Percentiles rank a stretch among this genome's conserved stretches.
Evolutionary conservation across 2,113 vertebrate species (phyloP).

Genomic region (Prunella himalayana): DNA sequence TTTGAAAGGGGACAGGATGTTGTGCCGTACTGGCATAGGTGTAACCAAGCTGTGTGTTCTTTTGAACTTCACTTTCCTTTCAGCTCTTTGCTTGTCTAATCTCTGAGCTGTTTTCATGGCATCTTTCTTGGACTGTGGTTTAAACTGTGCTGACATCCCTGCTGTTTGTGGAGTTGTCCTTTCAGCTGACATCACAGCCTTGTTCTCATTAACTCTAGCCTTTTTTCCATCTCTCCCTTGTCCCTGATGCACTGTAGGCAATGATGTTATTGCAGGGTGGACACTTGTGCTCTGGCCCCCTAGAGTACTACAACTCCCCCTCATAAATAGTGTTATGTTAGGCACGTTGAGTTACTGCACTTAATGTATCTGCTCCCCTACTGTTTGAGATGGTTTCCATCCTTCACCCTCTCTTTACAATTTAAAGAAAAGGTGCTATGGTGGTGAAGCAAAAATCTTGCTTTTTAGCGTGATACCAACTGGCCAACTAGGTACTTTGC

Average conservation of each 20-base stretch:
- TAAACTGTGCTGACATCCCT: not conserved
- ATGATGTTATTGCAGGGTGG: not conserved
- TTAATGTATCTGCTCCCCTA: not conserved
- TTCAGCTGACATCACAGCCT: not conserved
- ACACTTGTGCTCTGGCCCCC: not conserved
- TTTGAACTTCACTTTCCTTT: conserved; percentile 35
- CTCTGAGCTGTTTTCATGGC: rapidly evolving
- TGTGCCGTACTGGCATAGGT: conserved; percentile 35
- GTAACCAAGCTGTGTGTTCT: not conserved
- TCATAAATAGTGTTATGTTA: not conserved
- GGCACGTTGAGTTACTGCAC: not conserved
- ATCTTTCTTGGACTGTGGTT: not conserved
- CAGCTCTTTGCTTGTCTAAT: not conserved
- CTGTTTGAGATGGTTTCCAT: not conserved
- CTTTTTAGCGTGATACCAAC: not conserved
- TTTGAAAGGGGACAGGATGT: conserved; percentile 40
- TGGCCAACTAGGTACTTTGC: not conserved
- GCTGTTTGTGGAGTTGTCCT: not conserved
- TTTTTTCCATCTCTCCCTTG: not conserved
- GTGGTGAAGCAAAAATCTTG: not conserved
- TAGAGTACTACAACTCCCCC: not conserved
- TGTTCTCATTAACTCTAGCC: not conserved
- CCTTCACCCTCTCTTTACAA: not conserved
- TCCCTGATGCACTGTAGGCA: not conserved
- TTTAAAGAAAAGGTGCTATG: not conserved